Base-by-base conservation (phyloP, 2,113 vertebrate species). In the Rhadina sibilatrix region DNA sequence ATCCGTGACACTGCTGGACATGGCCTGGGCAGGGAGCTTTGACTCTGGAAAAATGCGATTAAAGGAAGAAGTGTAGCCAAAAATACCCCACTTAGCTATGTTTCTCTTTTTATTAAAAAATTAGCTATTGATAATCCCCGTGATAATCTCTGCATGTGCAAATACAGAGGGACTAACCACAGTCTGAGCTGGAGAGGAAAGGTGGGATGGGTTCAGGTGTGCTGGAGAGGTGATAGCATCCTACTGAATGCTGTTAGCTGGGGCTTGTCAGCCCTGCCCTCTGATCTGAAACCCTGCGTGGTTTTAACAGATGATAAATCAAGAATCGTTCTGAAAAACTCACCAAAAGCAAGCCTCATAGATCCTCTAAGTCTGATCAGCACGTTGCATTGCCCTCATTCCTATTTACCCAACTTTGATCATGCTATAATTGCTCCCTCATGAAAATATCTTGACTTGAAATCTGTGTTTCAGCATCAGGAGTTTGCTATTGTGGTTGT, bases 61-160 rank as follows among this genome's bases (percentile, higher is more conserved):
- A 57, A 12, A 63, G 18, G 6, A 64, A 76, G 40, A 64, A 69
- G 2, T 1, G 1, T 6, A 74, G n/a, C 1, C 20, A 59, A 83
- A 63, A 12, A 63, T 8, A 3, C 0, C 6, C 4, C 33, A 57
- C 14, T 42, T 56, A 8, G 4, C 18, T 42, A 13, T 9, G 4
- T 68, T 75, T 42, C 7, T 27, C 12, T 38, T n/a, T 77, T 52
- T 72, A 49, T 61, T 61, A 37, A 84, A 57, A 68, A 87, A 11
- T 1, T 12, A 42, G 3, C 12, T 82, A 0, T 40, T 72, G 50
- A 33, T 35, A 44, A 42, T 47, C 9, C 7, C 16, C 6, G 11
- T 6, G 21, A 50, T 35, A 44, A 59, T 10, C 15, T 33, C 15
- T 14, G 15, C 16, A 28, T 3, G 10, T 37, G 30, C 6, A 59